Percentiles rank a stretch among this genome's conserved stretches.
Conservation (phyloP, 2,888 invertebrate species). For the Nebria salina region DNA sequence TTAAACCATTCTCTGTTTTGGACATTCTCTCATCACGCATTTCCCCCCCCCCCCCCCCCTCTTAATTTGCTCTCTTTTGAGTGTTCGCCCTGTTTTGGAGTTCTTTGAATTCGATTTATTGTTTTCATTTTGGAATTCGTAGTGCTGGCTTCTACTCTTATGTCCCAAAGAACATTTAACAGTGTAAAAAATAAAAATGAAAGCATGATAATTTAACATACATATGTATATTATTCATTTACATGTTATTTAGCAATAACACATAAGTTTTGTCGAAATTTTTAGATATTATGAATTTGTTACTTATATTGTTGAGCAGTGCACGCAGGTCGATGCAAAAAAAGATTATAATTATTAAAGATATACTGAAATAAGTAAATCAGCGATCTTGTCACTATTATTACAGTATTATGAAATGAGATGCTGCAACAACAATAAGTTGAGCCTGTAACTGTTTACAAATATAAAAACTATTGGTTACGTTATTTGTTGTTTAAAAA, state of each 20-base stretch:
- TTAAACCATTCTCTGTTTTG: background rate
- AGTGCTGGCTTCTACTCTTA: background rate
- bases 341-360: slow-evolving; percentile 31
- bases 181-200: slow-evolving; percentile 27
- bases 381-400: slow-evolving; percentile 25
- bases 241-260: slow-evolving; percentile 46
- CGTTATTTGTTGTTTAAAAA: background rate
- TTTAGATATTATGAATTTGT: slow-evolving; percentile 46
- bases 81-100: background rate
- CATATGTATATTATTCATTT: slow-evolving; percentile 45
- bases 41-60: background rate
- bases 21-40: background rate
- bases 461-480: background rate
- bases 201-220: slow-evolving; percentile 40
- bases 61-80: background rate
- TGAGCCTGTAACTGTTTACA: background rate
- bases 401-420: background rate
- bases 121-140: background rate
- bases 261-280: slow-evolving; percentile 45
- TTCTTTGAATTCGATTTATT: too few relatives aligned
- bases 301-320: slow-evolving; percentile 44
- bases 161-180: slow-evolving; percentile 26
- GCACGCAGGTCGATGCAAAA: slow-evolving; percentile 45
- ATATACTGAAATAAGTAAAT: slow-evolving; percentile 16
- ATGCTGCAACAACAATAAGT: slow-evolving; percentile 1